Conservation (phyloP, 2,888 invertebrate genomes). For the Andrena hattorfiana region DNA sequence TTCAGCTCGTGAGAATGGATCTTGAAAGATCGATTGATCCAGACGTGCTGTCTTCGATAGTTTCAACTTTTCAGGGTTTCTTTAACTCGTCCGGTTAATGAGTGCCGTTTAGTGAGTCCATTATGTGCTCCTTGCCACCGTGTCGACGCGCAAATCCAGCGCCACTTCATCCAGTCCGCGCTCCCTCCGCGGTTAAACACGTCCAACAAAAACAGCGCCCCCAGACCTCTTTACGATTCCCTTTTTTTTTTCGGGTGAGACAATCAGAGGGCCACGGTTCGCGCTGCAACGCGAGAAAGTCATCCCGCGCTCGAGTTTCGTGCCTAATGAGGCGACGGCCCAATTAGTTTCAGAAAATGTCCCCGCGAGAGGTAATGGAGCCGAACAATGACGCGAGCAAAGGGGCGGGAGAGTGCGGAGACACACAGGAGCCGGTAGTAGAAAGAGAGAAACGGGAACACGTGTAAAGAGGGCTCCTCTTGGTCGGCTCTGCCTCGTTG, state of each 20-base stretch:
- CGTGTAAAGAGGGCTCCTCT: conserved; percentile 23
- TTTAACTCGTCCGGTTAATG: neutral
- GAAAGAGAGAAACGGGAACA: conserved; percentile 27
- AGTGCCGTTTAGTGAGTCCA: neutral
- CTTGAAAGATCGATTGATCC: too few relatives aligned
- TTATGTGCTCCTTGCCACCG: neutral
- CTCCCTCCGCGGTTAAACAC: neutral
- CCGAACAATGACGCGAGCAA: conserved; percentile 48
- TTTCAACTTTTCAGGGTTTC: too few relatives aligned
- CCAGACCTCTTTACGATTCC: conserved; percentile 22
- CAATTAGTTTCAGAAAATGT: conserved; percentile 62
- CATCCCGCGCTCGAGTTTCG: conserved; percentile 53
- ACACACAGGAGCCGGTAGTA: neutral
- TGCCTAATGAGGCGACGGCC: conserved; percentile 60
- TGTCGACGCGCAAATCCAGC: neutral
- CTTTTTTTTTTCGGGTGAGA: neutral
- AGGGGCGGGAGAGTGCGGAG: neutral
- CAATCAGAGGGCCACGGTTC: conserved; percentile 7
- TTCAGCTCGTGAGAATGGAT: neutral
- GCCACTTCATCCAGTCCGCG: neutral
- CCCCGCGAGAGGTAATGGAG: conserved; percentile 40
- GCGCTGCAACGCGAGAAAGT: conserved; percentile 26
- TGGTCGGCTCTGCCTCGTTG: conserved; percentile 15
- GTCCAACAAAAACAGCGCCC: conserved; percentile 4
- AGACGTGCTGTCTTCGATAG: too few relatives aligned